Conservation (phyloP, 1,140 invertebrate species). For the Parapsyche elsis region DNA sequence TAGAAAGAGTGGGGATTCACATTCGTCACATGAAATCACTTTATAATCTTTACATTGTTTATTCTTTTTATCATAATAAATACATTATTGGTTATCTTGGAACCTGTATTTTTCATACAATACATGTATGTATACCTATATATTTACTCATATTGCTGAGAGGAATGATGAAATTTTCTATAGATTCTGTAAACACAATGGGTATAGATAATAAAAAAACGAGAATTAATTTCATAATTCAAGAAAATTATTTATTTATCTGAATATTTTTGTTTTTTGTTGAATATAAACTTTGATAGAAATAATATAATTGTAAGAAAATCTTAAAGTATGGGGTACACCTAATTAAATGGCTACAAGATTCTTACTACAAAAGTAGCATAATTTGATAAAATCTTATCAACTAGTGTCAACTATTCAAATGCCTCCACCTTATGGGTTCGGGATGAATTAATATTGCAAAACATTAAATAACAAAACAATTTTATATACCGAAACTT, state of each 20-base stretch:
- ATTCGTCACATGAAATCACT: too few species aligned
- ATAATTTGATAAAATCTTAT: constrained; percentile 53
- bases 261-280: constrained; percentile 54
- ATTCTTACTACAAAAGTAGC: constrained; percentile 54
- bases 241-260: constrained; percentile 56
- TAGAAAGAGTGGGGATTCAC: too few species aligned
- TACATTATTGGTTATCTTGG: too few species aligned
- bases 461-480: constrained; percentile 51
- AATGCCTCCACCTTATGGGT: constrained; percentile 57
- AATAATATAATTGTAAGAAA: constrained; percentile 57
- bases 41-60: too few species aligned
- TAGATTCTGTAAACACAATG: too few species aligned
- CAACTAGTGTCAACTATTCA: constrained; percentile 54
- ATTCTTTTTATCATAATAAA: too few species aligned
- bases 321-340: constrained; percentile 51
- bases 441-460: constrained; percentile 56
- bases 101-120: too few species aligned
- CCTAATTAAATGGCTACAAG: constrained; percentile 56
- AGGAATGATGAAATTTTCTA: too few species aligned
- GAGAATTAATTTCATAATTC: constrained; percentile 10
- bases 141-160: too few species aligned
- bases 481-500: constrained; percentile 24
- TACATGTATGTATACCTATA: too few species aligned
- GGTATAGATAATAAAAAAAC: background rate
- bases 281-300: constrained; percentile 57